A percentile compares a stretch with the other conserved stretches of the same genome.
Conservation (phyloP, 2,888 invertebrate genomes). For the Meghimatium bilineatum region DNA sequence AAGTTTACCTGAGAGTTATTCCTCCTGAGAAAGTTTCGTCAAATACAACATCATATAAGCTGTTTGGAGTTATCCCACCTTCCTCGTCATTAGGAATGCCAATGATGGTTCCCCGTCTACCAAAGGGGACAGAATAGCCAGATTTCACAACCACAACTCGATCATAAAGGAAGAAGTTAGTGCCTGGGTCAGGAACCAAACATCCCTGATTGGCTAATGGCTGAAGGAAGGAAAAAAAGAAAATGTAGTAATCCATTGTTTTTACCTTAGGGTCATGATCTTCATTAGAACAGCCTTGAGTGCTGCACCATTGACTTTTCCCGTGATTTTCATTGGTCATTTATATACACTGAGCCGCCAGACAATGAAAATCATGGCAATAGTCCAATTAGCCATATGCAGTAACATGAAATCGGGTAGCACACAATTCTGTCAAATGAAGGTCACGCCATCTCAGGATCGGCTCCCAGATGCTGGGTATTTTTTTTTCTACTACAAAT, state of each 20-base stretch:
- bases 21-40: conserved; percentile 87
- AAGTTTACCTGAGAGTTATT: conserved; percentile 79
- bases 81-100: conserved; percentile 80
- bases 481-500: no score
- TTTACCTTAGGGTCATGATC: no score
- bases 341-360: no score
- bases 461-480: no score
- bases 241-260: background rate
- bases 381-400: no score
- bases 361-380: no score
- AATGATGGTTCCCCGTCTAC: conserved; percentile 90
- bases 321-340: no score
- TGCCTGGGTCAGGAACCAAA: conserved; percentile 82
- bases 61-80: conserved; percentile 55
- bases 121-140: conserved; percentile 87
- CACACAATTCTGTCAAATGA: no score
- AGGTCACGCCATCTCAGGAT: no score
- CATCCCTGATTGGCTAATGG: conserved; percentile 69
- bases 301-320: no score
- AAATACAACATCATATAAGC: conserved; percentile 87
- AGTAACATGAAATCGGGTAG: no score
- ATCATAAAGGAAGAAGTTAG: conserved; percentile 86
- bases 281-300: no score
- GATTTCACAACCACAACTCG: conserved; percentile 88
- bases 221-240: conserved; percentile 58